phyloP scores from a whole-genome alignment of 2,888 invertebrate species.

The Lapara coniferarum region DNA sequence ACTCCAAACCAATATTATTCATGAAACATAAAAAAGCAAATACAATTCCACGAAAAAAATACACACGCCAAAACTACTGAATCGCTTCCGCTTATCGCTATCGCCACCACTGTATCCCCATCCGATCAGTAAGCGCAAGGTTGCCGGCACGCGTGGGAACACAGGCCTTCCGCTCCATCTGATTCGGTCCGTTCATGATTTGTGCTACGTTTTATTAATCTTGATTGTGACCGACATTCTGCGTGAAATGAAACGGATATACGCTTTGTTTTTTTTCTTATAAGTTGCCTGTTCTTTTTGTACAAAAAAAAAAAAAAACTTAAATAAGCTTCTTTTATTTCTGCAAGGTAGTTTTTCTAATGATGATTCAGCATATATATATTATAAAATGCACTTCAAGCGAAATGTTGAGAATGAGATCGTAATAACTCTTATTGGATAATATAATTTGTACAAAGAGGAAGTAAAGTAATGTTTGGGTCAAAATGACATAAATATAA shows the following conservation, averaged over 20 bases:
- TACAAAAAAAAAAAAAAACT: not conserved
- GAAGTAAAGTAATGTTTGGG: too few relatives aligned
- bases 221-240: constrained; percentile 21
- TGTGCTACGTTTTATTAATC: constrained; percentile 25
- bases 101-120: constrained; percentile 24
- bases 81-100: constrained; percentile 35
- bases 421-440: too few relatives aligned
- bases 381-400: too few relatives aligned
- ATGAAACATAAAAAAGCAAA: not conserved
- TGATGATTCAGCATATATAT: too few relatives aligned
- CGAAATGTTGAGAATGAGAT: too few relatives aligned
- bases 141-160: constrained; percentile 53
- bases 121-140: constrained; percentile 42
- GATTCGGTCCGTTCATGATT: constrained; percentile 30
- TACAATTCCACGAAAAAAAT: too few relatives aligned
- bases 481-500: too few relatives aligned
- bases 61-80: not conserved
- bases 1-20: not conserved
- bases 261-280: not conserved
- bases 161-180: constrained; percentile 39
- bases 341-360: too few relatives aligned
- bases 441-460: too few relatives aligned
- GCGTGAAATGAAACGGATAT: constrained; percentile 6
- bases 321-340: too few relatives aligned
- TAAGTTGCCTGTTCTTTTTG: not conserved